Conservation (phyloP, 1,140 invertebrate species). For the Formica exsecta region DNA sequence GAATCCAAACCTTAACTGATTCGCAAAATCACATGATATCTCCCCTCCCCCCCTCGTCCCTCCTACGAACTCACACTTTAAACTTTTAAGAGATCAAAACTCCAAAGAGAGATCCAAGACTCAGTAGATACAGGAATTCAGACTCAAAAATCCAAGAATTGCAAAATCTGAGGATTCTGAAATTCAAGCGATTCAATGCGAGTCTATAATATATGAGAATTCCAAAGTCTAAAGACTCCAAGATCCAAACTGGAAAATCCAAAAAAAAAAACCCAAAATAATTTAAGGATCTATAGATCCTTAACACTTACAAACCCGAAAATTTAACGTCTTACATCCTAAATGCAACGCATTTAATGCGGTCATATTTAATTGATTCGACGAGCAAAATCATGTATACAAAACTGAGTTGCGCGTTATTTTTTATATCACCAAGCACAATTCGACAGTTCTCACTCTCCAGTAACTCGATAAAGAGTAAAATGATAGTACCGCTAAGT, state of each 20-base stretch:
- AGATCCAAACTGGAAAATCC: conserved; percentile 54
- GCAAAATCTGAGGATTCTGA: not conserved
- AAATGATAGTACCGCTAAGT: conserved; percentile 83
- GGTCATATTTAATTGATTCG: conserved; percentile 62
- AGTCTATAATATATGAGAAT: not conserved
- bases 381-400: conserved; percentile 70
- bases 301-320: conserved; percentile 55
- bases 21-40: conserved; percentile 78
- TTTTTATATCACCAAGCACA: conserved; percentile 66
- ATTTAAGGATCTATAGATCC: conserved; percentile 39
- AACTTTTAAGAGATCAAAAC: conserved; percentile 50
- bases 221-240: conserved; percentile 34
- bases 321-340: conserved; percentile 78
- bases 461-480: conserved; percentile 72
- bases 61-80: conserved; percentile 47
- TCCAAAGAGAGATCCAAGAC: conserved; percentile 45
- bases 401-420: conserved; percentile 65
- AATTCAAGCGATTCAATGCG: conserved; percentile 14
- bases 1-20: conserved; percentile 67
- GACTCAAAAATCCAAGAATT: not conserved
- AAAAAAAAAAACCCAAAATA: conserved; percentile 43
- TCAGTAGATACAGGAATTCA: conserved; percentile 30
- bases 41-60: no score
- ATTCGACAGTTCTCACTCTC: conserved; percentile 65
- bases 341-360: conserved; percentile 70